A percentile compares a stretch with the other conserved stretches of the same genome.
phyloP scores from a whole-genome alignment of 2,888 invertebrate genomes.

The Caenorhabditis wallacei region DNA sequence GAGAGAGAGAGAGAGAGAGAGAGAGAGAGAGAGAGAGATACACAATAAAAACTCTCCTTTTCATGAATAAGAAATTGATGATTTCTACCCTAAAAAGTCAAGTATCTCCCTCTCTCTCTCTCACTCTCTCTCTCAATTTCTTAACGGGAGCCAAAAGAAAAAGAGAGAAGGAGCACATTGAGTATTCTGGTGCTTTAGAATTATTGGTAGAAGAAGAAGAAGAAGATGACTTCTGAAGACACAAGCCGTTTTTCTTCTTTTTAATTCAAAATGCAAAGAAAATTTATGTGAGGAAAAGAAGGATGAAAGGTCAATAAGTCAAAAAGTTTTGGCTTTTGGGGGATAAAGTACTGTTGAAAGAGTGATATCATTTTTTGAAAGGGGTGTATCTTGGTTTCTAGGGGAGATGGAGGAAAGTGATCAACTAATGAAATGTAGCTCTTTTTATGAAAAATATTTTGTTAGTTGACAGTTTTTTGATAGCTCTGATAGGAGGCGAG shows the following conservation, averaged over 20 bases:
- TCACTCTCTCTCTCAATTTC: not conserved
- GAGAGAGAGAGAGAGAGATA: too few relatives aligned
- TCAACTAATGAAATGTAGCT: too few relatives aligned
- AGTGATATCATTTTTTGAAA: too few relatives aligned
- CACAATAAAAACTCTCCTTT: constrained; percentile 32
- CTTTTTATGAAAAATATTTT: too few relatives aligned
- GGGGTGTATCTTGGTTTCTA: too few relatives aligned
- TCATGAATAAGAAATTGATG: constrained; percentile 47
- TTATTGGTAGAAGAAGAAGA: constrained; percentile 25
- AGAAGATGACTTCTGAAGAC: constrained; percentile 7
- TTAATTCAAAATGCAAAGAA: constrained; percentile 18
- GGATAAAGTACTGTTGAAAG: too few relatives aligned
- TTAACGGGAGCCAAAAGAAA: too few relatives aligned
- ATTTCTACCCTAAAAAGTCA: too few relatives aligned
- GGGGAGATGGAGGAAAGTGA: too few relatives aligned
- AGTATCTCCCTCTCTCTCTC: not conserved
- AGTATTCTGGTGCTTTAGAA: constrained; percentile 48
- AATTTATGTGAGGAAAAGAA: not conserved
- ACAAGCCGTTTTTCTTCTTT: constrained; percentile 14
- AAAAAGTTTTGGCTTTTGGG: not conserved
- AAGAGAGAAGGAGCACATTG: constrained; percentile 4
- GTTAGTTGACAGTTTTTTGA: too few relatives aligned
- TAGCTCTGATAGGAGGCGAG: too few relatives aligned
- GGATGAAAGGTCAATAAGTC: not conserved
- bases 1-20: too few relatives aligned